These are phyloP conservation scores for Anneissia japonica DNA, from an alignment of 35 echinoderm and acorn worm species.

Conservation along the genomic window DNA sequence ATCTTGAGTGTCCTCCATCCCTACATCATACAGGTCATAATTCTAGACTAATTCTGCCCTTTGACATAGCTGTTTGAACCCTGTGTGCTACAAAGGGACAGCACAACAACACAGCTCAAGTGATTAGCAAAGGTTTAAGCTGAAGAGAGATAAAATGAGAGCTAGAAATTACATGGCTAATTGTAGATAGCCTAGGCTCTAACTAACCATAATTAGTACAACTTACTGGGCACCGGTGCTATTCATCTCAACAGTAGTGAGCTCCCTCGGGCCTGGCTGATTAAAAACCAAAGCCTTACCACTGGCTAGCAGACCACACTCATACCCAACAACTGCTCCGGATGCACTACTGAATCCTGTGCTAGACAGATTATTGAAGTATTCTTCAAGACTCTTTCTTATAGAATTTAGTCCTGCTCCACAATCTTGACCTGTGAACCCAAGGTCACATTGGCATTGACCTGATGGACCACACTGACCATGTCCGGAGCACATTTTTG, in stretches of 20 bases:
- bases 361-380: conserved; percentile 53
- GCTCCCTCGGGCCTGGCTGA: conserved; percentile 38
- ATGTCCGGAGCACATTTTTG: conserved; percentile 70
- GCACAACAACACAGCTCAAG: too few relatives aligned
- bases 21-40: too few relatives aligned
- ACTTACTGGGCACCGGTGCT: conserved; percentile 60
- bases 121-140: too few relatives aligned
- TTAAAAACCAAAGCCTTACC: conserved; percentile 92
- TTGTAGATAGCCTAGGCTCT: background rate
- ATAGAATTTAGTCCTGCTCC: background rate
- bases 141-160: too few relatives aligned
- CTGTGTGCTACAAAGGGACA: too few relatives aligned
- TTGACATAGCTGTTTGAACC: too few relatives aligned
- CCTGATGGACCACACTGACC: conserved; percentile 56
- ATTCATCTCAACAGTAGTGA: conserved; percentile 63
- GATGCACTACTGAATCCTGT: conserved; percentile 22
- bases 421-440: conserved; percentile 39
- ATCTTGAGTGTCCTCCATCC: too few relatives aligned
- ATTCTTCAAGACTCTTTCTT: conserved; percentile 39
- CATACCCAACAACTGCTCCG: conserved; percentile 48
- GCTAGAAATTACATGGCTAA: too few relatives aligned
- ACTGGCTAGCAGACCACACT: conserved; percentile 65
- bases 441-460: conserved; percentile 48
- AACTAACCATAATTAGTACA: too few relatives aligned
- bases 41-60: too few relatives aligned